Conservation (phyloP, 2,797 vertebrate genomes). For the Smutsia temminckii region DNA sequence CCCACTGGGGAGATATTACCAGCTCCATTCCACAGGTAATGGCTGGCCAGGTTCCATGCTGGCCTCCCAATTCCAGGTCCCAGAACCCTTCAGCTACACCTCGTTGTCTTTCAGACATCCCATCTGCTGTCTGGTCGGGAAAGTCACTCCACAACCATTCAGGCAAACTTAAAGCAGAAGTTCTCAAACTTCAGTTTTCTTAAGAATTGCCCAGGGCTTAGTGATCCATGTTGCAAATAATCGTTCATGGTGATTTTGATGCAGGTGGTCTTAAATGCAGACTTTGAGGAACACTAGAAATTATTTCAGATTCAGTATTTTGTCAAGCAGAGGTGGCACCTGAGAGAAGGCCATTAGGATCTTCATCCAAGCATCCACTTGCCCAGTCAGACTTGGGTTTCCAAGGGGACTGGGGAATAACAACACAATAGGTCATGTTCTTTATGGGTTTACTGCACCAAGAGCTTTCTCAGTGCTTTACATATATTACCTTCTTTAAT, state of each 20-base stretch:
- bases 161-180: background rate
- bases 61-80: background rate
- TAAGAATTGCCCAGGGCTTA: background rate
- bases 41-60: background rate
- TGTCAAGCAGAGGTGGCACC: background rate
- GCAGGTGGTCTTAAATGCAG: background rate
- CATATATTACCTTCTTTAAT: conserved; percentile 30
- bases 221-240: background rate
- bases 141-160: background rate
- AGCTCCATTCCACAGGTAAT: background rate
- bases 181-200: background rate
- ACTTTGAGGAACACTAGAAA: background rate
- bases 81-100: background rate
- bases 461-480: background rate
- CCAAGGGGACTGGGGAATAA: conserved; percentile 34
- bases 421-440: background rate
- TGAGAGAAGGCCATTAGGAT: background rate
- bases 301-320: background rate
- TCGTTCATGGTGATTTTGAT: background rate
- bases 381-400: background rate
- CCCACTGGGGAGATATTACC: background rate
- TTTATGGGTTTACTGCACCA: background rate
- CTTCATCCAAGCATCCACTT: background rate
- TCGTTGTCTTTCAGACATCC: background rate
- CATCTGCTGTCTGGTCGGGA: background rate